Evolutionary conservation across 2,113 vertebrate species (phyloP).

Genomic region (Ivindomyrus marchei): DNA sequence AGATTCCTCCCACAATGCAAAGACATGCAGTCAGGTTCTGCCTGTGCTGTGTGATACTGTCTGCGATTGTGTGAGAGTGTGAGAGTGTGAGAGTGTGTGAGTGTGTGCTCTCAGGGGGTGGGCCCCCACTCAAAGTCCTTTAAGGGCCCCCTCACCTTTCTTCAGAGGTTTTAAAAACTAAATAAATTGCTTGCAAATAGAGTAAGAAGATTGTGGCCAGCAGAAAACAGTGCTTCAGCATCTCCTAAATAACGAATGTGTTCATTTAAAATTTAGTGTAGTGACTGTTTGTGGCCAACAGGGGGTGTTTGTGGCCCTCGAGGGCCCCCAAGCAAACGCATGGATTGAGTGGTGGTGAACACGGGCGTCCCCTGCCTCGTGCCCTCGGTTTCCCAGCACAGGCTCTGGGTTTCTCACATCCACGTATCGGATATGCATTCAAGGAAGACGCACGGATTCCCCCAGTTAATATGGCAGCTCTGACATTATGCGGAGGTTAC

Average conservation of each 20-base stretch:
- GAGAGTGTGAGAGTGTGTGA: neutral
- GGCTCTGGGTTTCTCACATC: neutral
- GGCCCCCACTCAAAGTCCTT: neutral
- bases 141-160: neutral
- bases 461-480: neutral
- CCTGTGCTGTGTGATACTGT: neutral
- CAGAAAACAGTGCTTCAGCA: neutral
- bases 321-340: too few relatives aligned
- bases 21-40: neutral
- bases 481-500: neutral
- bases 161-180: neutral
- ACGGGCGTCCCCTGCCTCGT: neutral
- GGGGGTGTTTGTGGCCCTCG: neutral
- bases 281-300: neutral
- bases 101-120: neutral
- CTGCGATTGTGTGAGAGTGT: neutral
- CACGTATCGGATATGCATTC: neutral
- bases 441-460: neutral
- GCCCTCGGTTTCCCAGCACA: neutral
- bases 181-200: neutral
- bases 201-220: neutral
- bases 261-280: neutral
- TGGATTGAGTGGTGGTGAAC: neutral
- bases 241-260: neutral
- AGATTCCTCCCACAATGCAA: neutral